These are phyloP conservation scores for Odontomyia ornata DNA, from an alignment of 2,888 invertebrate species.

Conservation along the genomic window DNA sequence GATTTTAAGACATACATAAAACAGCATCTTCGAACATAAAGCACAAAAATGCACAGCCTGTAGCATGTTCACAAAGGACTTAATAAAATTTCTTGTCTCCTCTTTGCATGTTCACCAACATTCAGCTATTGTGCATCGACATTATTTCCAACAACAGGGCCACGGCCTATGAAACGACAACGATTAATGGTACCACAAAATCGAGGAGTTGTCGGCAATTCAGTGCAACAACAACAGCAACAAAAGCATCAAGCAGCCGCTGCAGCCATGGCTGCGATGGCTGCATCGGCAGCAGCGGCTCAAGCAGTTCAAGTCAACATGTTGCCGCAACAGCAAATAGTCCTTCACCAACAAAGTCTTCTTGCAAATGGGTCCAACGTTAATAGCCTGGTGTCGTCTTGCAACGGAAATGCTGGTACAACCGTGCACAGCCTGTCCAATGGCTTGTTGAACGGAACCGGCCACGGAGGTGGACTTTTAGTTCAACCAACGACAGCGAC, in stretches of 20 bases:
- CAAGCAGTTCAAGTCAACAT: slow-evolving; percentile 50
- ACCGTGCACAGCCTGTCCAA: slow-evolving; percentile 32
- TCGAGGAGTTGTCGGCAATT: slow-evolving; percentile 56
- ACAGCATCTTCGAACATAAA: too few relatives aligned
- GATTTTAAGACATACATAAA: too few relatives aligned
- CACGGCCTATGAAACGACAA: slow-evolving; percentile 64
- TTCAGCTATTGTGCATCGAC: slow-evolving; percentile 63
- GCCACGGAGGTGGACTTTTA: slow-evolving; percentile 20
- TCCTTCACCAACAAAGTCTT: slow-evolving; percentile 55
- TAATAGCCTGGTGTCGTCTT: slow-evolving; percentile 54
- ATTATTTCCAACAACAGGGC: slow-evolving; percentile 59
- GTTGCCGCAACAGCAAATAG: slow-evolving; percentile 55
- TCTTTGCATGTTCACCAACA: background rate
- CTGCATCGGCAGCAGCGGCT: slow-evolving; percentile 53
- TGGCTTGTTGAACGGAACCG: slow-evolving; percentile 34
- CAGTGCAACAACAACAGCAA: slow-evolving; percentile 59
- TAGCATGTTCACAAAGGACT: too few relatives aligned
- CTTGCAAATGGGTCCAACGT: slow-evolving; percentile 46
- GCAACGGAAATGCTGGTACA: slow-evolving; percentile 59
- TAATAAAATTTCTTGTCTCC: too few relatives aligned
- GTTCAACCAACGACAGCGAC: slow-evolving; percentile 53
- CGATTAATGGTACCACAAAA: slow-evolving; percentile 61
- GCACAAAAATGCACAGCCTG: too few relatives aligned
- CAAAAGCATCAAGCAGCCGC: slow-evolving; percentile 54
- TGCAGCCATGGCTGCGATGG: slow-evolving; percentile 55